These are phyloP conservation scores for Nycticryphes semicollaris DNA, from an alignment of 2,113 vertebrate genomes.

Conservation along the genomic window DNA sequence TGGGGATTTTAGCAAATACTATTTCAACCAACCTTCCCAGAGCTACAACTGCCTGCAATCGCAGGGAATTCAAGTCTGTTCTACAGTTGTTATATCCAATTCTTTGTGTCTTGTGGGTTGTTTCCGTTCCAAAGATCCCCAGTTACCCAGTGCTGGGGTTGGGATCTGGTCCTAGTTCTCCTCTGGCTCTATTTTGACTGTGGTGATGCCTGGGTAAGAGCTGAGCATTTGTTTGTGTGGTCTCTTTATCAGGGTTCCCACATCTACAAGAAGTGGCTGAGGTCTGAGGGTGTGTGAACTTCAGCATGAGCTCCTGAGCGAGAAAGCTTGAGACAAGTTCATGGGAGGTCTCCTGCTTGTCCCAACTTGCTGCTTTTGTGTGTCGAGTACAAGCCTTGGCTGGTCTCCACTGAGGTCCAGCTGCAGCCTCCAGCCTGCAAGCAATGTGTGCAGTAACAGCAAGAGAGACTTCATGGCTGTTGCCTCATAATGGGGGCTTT, in stretches of 20 bases:
- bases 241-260: neutral
- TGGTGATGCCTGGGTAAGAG: neutral
- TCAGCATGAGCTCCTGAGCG: neutral
- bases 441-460: neutral
- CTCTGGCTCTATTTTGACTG: neutral
- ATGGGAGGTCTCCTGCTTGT: neutral
- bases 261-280: neutral
- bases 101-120: neutral
- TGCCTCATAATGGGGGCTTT: accelerated
- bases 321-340: neutral
- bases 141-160: neutral
- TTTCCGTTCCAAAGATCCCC: neutral
- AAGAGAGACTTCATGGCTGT: neutral
- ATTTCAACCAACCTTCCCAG: neutral
- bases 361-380: neutral
- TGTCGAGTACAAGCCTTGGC: neutral
- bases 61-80: neutral
- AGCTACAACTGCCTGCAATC: neutral
- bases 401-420: neutral
- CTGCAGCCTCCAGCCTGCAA: neutral
- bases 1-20: neutral
- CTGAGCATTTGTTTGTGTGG: neutral
- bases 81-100: neutral
- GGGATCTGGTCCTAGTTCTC: neutral
- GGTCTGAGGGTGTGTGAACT: neutral